phyloP scores from a whole-genome alignment of 2,888 invertebrate genomes.

The Deroplatys truncata region DNA sequence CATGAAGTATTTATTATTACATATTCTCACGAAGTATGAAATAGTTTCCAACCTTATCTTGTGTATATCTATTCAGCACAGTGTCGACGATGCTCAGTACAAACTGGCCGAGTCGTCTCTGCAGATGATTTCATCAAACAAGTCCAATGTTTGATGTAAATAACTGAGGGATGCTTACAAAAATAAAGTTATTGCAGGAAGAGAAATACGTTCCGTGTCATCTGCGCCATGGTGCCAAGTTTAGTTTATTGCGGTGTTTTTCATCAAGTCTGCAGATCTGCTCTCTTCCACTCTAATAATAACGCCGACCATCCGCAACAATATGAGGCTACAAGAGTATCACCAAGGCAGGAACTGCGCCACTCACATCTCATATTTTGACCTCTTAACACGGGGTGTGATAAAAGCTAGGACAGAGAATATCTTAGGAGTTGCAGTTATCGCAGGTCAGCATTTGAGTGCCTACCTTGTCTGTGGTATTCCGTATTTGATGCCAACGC shows the following conservation, averaged over 20 bases:
- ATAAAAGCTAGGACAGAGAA: too few species aligned
- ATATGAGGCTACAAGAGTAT: neutral
- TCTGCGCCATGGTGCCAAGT: neutral
- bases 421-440: too few species aligned
- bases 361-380: too few species aligned
- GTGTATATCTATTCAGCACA: too few species aligned
- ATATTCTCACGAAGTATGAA: too few species aligned
- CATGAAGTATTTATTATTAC: too few species aligned
- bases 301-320: neutral
- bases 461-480: slow-evolving; percentile 92
- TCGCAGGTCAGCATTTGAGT: neutral
- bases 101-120: too few species aligned
- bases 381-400: too few species aligned
- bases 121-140: neutral
- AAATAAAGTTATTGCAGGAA: neutral
- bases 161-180: neutral
- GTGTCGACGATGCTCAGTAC: too few species aligned
- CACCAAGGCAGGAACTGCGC: neutral
- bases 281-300: neutral
- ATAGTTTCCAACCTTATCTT: too few species aligned
- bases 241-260: neutral
- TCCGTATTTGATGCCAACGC: slow-evolving; percentile 99
- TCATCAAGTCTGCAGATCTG: neutral
- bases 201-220: neutral
- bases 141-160: neutral